Evolutionary conservation across 2,888 invertebrate species (phyloP), one percentile per base, ranked within the genome.

Genomic region (Dicranocentrus wangi): DNA sequence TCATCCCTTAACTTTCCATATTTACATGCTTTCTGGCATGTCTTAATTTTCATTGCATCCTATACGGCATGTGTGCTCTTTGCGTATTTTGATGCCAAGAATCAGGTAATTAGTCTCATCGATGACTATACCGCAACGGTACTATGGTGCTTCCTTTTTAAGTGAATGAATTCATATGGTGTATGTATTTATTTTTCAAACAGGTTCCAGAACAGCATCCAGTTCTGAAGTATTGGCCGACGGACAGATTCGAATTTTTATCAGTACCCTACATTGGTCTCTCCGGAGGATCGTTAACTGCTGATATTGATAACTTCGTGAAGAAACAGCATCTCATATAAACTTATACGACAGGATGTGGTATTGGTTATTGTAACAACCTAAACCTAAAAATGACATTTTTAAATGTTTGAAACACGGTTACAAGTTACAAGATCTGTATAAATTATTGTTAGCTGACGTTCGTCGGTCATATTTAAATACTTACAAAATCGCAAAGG

Each of bases 11-110:
- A 93, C 89, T 94, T 95, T 87, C 94, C 94, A 0, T 95, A 95
- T 89, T 90, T 95, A 87, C 95, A 95, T 88, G 94, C 93, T 13
- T 90, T 94, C 19, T 95, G 95, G 95, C 95, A 95, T 88, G 89
- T 95, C 15, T 92, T 94, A 70, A 94, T 94, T 85, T 94, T 94
- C 87, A 93, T 95, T 66, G 93, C 94, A 0, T 92, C 93, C 39
- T 95, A 94, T 87, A 93, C 94, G 3, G 92, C 93, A 15, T 91
- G 94, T 19, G 94, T 95, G 5, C 90, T 95, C 0, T 93, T 93
- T 87, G 94, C 94, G 0, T 95, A 94, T 88, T 94, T 94, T 88
- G 92, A 93, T 86, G 94, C 93, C 0, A 90, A 91, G 71, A 92
- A 93, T 65, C 94, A 94, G 87, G 90, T 91, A 81, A 78, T 39